These are phyloP conservation scores for Sphecodes monilicornis DNA, from an alignment of 2,888 invertebrate genomes.

Conservation along the genomic window DNA sequence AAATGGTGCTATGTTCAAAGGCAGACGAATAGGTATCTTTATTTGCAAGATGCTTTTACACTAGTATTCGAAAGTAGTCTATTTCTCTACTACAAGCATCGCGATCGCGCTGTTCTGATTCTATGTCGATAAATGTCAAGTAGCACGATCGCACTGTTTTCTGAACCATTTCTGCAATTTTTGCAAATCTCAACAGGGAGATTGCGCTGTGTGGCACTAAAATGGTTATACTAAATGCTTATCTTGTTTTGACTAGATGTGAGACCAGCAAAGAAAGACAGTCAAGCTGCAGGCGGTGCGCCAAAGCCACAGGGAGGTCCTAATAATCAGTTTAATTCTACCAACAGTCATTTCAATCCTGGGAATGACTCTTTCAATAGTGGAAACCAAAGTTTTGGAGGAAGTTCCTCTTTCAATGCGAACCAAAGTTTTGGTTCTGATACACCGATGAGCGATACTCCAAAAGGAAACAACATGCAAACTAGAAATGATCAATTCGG, in stretches of 20 bases:
- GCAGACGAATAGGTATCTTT: constrained; percentile 87
- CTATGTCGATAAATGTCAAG: too few species aligned
- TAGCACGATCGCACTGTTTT: too few species aligned
- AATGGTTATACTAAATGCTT: not conserved
- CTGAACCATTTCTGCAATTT: too few species aligned
- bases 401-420: constrained; percentile 70
- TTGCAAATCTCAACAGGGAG: too few species aligned
- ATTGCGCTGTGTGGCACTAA: too few species aligned
- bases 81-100: too few species aligned
- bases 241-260: constrained; percentile 75
- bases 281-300: constrained; percentile 60
- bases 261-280: constrained; percentile 82
- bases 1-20: constrained; percentile 90
- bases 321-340: constrained; percentile 68
- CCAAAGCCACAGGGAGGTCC: constrained; percentile 77
- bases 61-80: not conserved
- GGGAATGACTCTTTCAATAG: constrained; percentile 74
- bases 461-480: constrained; percentile 43
- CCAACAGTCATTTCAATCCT: constrained; percentile 72
- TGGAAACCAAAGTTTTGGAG: constrained; percentile 75
- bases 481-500: constrained; percentile 66
- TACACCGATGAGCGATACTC: constrained; percentile 46
- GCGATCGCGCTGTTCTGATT: too few species aligned
- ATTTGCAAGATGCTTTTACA: not conserved
- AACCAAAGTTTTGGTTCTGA: constrained; percentile 66